A percentile compares a stretch with the other conserved stretches of the same genome.
Evolutionary conservation across 2,113 vertebrate species (phyloP).

Genomic region (Oryzias melastigma): DNA sequence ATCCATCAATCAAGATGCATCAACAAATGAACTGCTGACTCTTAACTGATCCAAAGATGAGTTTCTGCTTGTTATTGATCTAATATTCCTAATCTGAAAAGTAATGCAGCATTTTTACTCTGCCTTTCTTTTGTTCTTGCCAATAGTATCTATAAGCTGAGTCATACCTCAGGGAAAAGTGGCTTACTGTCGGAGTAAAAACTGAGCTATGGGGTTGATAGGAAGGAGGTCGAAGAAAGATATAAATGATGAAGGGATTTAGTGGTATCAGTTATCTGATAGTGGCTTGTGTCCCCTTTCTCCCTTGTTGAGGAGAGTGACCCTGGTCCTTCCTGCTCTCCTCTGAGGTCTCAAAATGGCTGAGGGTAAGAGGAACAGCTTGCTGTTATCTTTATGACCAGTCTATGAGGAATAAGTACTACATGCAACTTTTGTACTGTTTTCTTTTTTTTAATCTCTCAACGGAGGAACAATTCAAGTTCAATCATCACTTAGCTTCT

Average conservation of each 20-base stretch:
- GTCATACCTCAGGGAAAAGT: conserved; percentile 65
- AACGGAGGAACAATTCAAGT: conserved; percentile 4
- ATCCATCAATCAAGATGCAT: too few species aligned
- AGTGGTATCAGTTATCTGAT: conserved; percentile 48
- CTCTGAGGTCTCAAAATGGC: conserved; percentile 3
- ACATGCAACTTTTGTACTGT: background rate
- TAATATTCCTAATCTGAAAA: too few species aligned
- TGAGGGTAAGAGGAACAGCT: conserved; percentile 3
- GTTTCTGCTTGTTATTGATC: too few species aligned
- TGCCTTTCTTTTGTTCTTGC: conserved; percentile 23
- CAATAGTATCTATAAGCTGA: conserved; percentile 38
- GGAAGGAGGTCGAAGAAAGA: conserved; percentile 48
- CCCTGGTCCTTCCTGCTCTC: conserved; percentile 9
- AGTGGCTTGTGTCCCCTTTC: conserved; percentile 34
- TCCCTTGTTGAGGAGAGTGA: conserved; percentile 29
- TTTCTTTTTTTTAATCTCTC: background rate
- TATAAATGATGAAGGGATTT: conserved; percentile 59
- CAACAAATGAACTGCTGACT: too few species aligned
- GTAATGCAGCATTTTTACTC: conserved; percentile 21
- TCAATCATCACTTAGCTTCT: conserved; percentile 10
- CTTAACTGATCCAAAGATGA: too few species aligned
- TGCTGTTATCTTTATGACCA: conserved; percentile 1
- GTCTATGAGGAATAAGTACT: background rate
- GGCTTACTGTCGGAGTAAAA: conserved; percentile 60
- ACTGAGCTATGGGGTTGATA: conserved; percentile 50